phyloP scores from a whole-genome alignment of 2,113 vertebrate species.

The Saccopteryx bilineata region DNA sequence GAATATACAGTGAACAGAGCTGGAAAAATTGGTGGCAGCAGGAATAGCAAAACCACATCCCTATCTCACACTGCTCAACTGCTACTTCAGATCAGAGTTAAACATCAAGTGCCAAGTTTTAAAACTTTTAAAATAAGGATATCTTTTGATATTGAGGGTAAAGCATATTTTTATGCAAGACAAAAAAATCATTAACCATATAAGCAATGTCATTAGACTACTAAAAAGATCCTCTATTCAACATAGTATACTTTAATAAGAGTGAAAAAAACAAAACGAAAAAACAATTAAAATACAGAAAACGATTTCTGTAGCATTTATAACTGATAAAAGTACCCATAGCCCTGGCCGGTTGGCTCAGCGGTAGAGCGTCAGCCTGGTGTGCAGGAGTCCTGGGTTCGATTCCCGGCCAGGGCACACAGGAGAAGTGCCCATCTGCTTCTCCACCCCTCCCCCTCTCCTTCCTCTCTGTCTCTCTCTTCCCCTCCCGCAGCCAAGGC shows the following conservation, averaged over 20 bases:
- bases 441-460: too few species aligned
- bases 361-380: too few species aligned
- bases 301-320: background rate
- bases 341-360: too few species aligned
- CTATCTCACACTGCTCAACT: background rate
- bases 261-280: background rate
- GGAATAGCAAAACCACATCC: background rate
- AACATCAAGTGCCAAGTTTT: background rate
- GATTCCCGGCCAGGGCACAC: too few species aligned
- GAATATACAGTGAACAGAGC: background rate
- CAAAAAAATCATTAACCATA: background rate
- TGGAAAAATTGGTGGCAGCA: background rate
- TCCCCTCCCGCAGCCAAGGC: too few species aligned
- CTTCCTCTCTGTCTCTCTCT: too few species aligned
- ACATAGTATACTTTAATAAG: background rate
- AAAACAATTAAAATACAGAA: background rate
- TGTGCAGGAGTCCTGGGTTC: too few species aligned
- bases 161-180: background rate
- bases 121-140: background rate
- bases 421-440: too few species aligned
- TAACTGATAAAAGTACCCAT: background rate
- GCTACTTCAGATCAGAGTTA: background rate
- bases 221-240: background rate
- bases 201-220: background rate
- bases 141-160: background rate